These are phyloP conservation scores for Ahaetulla prasina DNA, from an alignment of 2,113 vertebrate genomes.

Conservation along the genomic window DNA sequence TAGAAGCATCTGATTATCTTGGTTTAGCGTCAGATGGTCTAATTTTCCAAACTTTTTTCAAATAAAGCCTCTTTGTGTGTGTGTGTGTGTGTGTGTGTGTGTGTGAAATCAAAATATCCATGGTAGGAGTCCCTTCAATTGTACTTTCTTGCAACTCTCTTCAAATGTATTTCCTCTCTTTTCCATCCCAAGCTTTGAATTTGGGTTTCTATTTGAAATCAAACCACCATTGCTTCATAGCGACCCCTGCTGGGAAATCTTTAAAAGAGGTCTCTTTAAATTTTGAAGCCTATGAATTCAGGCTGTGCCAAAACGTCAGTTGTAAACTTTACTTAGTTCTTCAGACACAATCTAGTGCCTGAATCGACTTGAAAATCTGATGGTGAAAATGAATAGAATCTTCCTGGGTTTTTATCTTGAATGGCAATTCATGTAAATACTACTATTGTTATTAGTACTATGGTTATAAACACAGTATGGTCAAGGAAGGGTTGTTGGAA, in stretches of 20 bases:
- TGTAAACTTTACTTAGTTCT: background rate
- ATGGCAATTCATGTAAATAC: background rate
- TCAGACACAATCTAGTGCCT: background rate
- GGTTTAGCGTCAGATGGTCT: background rate
- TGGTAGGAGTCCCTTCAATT: background rate
- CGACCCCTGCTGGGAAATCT: slow-evolving; percentile 57
- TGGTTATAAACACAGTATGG: background rate
- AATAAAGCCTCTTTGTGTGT: background rate
- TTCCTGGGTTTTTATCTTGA: background rate
- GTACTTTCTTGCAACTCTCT: background rate
- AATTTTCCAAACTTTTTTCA: background rate
- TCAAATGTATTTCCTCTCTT: background rate
- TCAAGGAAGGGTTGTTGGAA: background rate
- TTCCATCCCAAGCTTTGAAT: background rate
- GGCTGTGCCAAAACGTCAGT: background rate
- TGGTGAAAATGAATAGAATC: background rate
- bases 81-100: too few species aligned
- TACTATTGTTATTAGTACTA: background rate
- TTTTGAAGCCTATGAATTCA: background rate
- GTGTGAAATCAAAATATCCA: too few species aligned
- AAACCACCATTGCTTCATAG: slow-evolving; percentile 34
- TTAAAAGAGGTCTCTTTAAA: background rate
- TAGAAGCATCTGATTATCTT: background rate
- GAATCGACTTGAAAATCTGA: background rate
- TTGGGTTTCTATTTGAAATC: background rate